A percentile compares a stretch with the other conserved stretches of the same genome.
These are phyloP conservation scores for Marronus borbonicus DNA, from an alignment of 2,888 invertebrate species.

Conservation along the genomic window DNA sequence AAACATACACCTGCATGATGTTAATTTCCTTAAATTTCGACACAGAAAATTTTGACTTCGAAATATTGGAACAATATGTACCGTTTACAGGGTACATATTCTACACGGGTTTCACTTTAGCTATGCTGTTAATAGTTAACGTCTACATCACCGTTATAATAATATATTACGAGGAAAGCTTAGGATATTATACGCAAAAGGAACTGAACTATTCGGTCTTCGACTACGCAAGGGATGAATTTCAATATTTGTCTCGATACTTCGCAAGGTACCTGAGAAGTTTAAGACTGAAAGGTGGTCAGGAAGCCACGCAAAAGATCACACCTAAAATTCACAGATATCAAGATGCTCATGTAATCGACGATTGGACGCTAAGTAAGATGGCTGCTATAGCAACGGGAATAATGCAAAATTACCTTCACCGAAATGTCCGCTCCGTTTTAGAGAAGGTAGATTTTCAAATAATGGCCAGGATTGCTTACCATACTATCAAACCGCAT, in stretches of 20 bases:
- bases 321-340: constrained; percentile 40
- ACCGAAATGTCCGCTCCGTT: neutral
- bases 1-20: constrained; percentile 53
- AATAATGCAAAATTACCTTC: constrained; percentile 25
- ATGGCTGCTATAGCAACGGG: constrained; percentile 40
- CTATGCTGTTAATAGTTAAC: constrained; percentile 50
- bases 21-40: constrained; percentile 55
- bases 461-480: constrained; percentile 26
- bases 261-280: constrained; percentile 23
- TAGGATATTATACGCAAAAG: constrained; percentile 19
- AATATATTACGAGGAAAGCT: constrained; percentile 49
- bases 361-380: constrained; percentile 13
- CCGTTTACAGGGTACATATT: constrained; percentile 38
- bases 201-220: constrained; percentile 34
- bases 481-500: neutral
- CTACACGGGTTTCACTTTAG: constrained; percentile 53
- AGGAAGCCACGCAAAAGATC: constrained; percentile 17
- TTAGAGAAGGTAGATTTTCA: constrained; percentile 3
- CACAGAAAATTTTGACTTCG: constrained; percentile 52
- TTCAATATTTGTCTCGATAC: constrained; percentile 36
- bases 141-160: constrained; percentile 50
- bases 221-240: constrained; percentile 45
- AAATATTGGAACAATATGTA: constrained; percentile 30
- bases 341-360: constrained; percentile 9
- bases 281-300: constrained; percentile 30